Evolutionary conservation across 2,113 vertebrate genomes (phyloP).

Genomic region (Melanotaenia duboulayi): DNA sequence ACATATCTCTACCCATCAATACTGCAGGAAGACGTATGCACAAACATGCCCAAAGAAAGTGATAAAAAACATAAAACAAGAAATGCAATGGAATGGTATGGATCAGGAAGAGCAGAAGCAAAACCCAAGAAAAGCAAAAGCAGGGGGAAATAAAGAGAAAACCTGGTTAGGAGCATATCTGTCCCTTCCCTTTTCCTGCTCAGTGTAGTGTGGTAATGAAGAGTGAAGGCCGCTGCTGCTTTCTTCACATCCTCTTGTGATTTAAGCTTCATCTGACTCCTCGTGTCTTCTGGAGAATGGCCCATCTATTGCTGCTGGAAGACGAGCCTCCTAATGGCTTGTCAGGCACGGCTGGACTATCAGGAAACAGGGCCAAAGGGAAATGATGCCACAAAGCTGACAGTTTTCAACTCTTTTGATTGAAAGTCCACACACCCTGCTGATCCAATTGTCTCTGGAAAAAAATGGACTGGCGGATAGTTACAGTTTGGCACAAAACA

Average conservation of each 20-base stretch:
- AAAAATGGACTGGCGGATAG: constrained; percentile 8
- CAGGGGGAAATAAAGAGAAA: background rate
- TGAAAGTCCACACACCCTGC: constrained; percentile 60
- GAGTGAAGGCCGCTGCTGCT: constrained; percentile 1
- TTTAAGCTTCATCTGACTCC: constrained; percentile 60
- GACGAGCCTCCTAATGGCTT: constrained; percentile 62
- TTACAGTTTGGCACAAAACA: constrained; percentile 8
- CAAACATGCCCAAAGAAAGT: constrained; percentile 43
- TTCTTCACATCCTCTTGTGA: constrained; percentile 48
- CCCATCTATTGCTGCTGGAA: constrained; percentile 55
- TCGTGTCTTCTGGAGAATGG: constrained; percentile 59
- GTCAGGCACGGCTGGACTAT: constrained; percentile 59
- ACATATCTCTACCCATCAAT: constrained; percentile 38
- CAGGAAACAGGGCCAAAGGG: constrained; percentile 54
- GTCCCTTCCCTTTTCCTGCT: constrained; percentile 12
- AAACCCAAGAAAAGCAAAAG: background rate
- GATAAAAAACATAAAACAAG: background rate
- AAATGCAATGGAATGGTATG: background rate
- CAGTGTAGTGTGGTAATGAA: constrained; percentile 23
- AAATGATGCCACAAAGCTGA: constrained; percentile 66
- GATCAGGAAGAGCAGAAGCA: background rate
- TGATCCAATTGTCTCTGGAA: constrained; percentile 50
- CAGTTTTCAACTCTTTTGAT: constrained; percentile 64
- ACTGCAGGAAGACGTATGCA: constrained; percentile 53
- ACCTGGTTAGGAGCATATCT: background rate